Base-by-base conservation (phyloP, 2,888 invertebrate species). In the Andrena camellia region DNA sequence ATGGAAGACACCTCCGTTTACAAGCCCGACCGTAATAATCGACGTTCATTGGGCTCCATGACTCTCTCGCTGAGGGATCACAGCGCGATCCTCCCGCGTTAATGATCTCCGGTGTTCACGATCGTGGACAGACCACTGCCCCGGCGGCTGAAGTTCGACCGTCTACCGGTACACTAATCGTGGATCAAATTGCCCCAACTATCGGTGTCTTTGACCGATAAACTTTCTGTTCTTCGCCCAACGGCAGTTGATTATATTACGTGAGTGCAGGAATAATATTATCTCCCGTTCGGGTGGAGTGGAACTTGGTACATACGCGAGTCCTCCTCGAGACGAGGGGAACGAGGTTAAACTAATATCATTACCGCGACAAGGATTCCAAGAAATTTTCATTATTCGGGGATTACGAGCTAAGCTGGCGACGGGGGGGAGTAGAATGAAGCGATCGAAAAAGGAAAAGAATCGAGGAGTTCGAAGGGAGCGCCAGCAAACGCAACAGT, bases 1-100 rank as follows among this genome's bases (percentile, higher is more conserved):
- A 81, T 54, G 79, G 62, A 78, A 86, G 79, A 80, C 74, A 71
- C 59, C 76, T 72, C 26, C 50, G 75, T 81, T 73, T 74, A 70
- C 69, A 69, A 60, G 50, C 60, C 35, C 23, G 1, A 2, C 29
- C 17, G 52, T 54, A 68, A 67, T 67, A 63, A 76, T 82, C 76
- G 83, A 76, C 77, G 52, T 67, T 48, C 64, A 62, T 70, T 13
- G 69, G 1, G 26, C 33, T 50, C 64, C 54, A 70, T 70, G 81
- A 68, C 66, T 63, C 63, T 62, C 33, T 29, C 23, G 2, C 13
- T 17, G 62, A 4, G 20, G 17, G 2, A 29, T 29, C 42, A 31
- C 35, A 48, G 8, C 23, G 33, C 20, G 31, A 50, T 66, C 67
- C 60, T 63, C 33, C 1, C 60, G 68, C 66, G 62, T 67, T 72